phyloP scores from a whole-genome alignment of 2,797 vertebrate species.

The Forpus xanthops region DNA sequence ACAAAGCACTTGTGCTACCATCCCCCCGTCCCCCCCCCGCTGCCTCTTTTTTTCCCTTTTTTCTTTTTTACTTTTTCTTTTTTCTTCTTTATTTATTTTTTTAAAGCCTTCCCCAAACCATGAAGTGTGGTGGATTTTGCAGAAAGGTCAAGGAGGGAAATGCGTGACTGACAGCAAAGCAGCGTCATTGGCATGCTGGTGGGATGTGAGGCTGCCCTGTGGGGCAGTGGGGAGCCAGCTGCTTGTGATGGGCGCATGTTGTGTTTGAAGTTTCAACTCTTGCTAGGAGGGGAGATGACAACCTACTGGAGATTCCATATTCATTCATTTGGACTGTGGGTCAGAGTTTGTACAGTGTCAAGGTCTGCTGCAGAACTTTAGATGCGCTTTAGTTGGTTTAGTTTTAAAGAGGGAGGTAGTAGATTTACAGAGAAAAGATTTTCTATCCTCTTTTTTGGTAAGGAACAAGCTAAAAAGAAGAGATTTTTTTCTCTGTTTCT shows the following conservation, averaged over 20 bases:
- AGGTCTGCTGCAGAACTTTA: not conserved
- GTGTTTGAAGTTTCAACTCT: not conserved
- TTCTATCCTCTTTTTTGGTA: not conserved
- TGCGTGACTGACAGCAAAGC: not conserved
- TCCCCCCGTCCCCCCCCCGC: rapidly evolving
- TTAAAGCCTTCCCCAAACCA: not conserved
- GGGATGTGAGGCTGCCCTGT: not conserved
- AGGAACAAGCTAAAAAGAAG: not conserved
- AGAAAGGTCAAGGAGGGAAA: not conserved
- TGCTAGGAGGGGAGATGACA: not conserved
- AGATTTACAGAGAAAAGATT: not conserved
- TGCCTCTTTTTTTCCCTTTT: rapidly evolving
- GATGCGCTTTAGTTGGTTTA: not conserved
- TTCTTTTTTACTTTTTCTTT: not conserved
- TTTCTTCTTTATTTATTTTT: not conserved
- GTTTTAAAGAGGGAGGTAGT: not conserved
- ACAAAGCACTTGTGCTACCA: not conserved
- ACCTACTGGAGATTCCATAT: not conserved
- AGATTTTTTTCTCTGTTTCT: not conserved
- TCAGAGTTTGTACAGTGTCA: not conserved
- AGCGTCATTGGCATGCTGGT: not conserved
- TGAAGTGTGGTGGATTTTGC: not conserved
- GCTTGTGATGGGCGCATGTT: rapidly evolving
- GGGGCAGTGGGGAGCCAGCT: not conserved
- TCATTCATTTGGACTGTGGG: not conserved